These are phyloP conservation scores for Corythoichthys haematopterus DNA, from an alignment of 2,113 vertebrate species.

Conservation along the genomic window DNA sequence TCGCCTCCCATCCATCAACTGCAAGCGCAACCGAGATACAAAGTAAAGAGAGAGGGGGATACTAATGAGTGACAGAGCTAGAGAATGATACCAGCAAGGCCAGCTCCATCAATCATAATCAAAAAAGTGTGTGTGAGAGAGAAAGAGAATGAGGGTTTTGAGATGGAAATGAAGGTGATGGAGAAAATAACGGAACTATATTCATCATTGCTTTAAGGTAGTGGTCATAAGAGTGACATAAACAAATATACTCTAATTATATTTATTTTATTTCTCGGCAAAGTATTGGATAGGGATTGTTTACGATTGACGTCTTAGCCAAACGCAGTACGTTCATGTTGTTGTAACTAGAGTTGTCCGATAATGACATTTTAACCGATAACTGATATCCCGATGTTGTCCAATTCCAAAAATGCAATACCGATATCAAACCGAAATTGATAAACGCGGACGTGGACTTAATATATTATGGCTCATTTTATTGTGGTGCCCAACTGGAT, in stretches of 20 bases:
- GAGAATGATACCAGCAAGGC: conserved; percentile 26
- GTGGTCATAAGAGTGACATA: conserved; percentile 19
- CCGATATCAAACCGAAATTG: no score
- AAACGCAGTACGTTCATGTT: no score
- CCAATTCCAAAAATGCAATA: no score
- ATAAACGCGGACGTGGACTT: no score
- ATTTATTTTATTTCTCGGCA: background rate
- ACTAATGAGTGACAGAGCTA: conserved; percentile 49
- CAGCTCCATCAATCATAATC: conserved; percentile 46
- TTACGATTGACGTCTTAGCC: no score
- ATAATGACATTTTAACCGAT: no score
- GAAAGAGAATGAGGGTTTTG: conserved; percentile 1
- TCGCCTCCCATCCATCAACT: conserved; percentile 37
- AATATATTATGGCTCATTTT: no score
- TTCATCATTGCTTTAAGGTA: conserved; percentile 17
- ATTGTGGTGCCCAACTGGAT: no score
- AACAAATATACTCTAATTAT: conserved; percentile 12
- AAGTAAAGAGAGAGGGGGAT: conserved; percentile 25
- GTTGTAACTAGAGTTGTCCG: no score
- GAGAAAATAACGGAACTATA: conserved; percentile 20
- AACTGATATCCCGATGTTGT: no score
- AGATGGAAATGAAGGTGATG: conserved; percentile 8
- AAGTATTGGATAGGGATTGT: background rate
- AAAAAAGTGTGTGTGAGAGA: conserved; percentile 9
- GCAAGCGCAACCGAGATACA: conserved; percentile 29